These are phyloP conservation scores for Heptranchias perlo DNA, from an alignment of 2,113 vertebrate genomes.

Conservation along the genomic window DNA sequence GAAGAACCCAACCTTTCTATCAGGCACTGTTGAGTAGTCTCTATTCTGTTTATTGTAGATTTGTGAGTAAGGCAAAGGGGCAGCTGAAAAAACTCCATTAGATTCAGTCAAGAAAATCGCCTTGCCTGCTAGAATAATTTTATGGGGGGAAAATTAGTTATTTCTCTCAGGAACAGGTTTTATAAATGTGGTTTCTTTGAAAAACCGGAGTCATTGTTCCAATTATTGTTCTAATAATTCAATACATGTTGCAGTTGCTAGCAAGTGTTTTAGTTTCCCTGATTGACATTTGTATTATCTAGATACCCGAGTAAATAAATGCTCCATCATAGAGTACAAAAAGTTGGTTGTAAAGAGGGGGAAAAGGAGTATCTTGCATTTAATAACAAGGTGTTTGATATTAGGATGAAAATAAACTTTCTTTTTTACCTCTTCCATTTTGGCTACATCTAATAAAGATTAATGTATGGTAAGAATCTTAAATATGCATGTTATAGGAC, in stretches of 20 bases:
- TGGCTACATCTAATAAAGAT: neutral
- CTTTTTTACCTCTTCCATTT: neutral
- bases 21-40: neutral
- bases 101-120: neutral
- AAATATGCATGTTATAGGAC: conserved; percentile 7
- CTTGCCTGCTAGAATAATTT: neutral
- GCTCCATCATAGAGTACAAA: neutral
- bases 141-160: neutral
- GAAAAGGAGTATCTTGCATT: too few species aligned
- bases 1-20: neutral
- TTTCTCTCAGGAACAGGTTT: neutral
- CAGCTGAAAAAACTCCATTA: neutral
- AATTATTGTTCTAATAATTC: neutral
- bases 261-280: neutral
- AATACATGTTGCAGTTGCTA: neutral
- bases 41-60: neutral
- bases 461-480: neutral
- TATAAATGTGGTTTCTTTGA: neutral
- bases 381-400: too few species aligned
- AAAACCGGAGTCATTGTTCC: neutral
- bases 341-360: neutral
- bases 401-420: neutral
- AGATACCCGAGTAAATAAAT: neutral
- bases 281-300: neutral
- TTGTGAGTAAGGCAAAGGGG: neutral